Conservation (phyloP, 2,113 vertebrate genomes). For the Apteryx mantelli region DNA sequence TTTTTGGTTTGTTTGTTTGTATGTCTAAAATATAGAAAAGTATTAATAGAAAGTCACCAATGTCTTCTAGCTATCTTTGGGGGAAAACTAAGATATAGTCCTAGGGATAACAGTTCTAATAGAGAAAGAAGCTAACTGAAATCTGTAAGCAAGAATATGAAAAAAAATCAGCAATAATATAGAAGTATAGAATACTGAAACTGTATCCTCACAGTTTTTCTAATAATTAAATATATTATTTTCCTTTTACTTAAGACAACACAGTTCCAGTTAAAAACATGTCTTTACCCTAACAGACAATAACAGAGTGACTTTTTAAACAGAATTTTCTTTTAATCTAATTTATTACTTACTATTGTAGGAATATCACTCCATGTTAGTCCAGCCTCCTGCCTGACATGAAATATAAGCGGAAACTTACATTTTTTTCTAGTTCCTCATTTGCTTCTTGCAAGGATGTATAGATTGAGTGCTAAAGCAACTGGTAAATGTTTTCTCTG, state of each 20-base stretch:
- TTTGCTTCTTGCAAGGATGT: neutral
- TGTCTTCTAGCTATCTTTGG: constrained; percentile 12
- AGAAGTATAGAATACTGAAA: neutral
- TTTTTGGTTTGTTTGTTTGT: neutral
- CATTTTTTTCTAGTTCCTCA: neutral
- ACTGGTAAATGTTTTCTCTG: neutral
- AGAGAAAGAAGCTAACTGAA: constrained; percentile 44
- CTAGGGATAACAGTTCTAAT: neutral
- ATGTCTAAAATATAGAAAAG: neutral
- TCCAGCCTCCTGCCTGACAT: neutral
- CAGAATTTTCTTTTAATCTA: neutral
- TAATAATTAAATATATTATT: neutral
- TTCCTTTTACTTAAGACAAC: neutral
- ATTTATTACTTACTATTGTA: neutral
- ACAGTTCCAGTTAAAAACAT: neutral
- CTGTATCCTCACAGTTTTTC: neutral
- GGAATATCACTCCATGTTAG: neutral
- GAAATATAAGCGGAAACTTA: neutral
- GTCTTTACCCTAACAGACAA: neutral
- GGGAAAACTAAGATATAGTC: constrained; percentile 49
- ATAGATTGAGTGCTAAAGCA: neutral
- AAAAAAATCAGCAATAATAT: neutral
- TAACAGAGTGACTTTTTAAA: neutral
- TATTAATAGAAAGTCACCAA: constrained; percentile 8
- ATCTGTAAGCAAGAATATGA: constrained; percentile 15